A percentile compares a stretch with the other conserved stretches of the same genome.
phyloP scores from a whole-genome alignment of 1,140 invertebrate genomes.

The Pseudachorutes palmiensis region DNA sequence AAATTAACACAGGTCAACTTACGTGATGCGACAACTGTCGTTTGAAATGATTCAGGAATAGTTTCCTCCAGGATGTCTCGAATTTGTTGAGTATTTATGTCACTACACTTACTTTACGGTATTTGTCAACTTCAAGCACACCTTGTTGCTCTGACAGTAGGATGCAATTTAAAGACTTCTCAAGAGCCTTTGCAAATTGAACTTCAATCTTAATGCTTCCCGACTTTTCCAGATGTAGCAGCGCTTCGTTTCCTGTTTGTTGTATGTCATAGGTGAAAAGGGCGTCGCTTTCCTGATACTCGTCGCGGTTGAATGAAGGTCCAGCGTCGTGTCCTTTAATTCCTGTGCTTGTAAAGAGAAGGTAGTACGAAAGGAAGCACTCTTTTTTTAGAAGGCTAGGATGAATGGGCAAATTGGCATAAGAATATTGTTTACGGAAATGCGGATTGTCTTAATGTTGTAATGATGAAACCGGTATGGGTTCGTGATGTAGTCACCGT shows the following conservation, averaged over 20 bases:
- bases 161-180: constrained; percentile 19
- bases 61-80: background rate
- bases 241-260: background rate
- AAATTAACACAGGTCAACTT: background rate
- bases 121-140: constrained; percentile 24
- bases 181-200: constrained; percentile 15
- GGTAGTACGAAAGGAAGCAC: constrained; percentile 24
- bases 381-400: constrained; percentile 17
- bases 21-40: constrained; percentile 8
- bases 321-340: constrained; percentile 18
- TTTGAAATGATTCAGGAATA: background rate
- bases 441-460: constrained; percentile 36
- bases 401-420: constrained; percentile 21
- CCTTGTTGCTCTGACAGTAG: constrained; percentile 19
- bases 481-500: constrained; percentile 40
- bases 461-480: constrained; percentile 43
- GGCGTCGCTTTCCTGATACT: constrained; percentile 9
- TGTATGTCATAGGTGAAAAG: constrained; percentile 25
- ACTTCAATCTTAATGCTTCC: constrained; percentile 27
- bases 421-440: constrained; percentile 27
- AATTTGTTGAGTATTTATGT: constrained; percentile 18
- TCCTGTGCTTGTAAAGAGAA: constrained; percentile 21
- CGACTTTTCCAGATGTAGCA: constrained; percentile 15
- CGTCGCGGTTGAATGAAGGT: constrained; percentile 1
- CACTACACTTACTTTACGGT: background rate